phyloP scores from a whole-genome alignment of 2,797 vertebrate species.

The Scyliorhinus canicula region DNA sequence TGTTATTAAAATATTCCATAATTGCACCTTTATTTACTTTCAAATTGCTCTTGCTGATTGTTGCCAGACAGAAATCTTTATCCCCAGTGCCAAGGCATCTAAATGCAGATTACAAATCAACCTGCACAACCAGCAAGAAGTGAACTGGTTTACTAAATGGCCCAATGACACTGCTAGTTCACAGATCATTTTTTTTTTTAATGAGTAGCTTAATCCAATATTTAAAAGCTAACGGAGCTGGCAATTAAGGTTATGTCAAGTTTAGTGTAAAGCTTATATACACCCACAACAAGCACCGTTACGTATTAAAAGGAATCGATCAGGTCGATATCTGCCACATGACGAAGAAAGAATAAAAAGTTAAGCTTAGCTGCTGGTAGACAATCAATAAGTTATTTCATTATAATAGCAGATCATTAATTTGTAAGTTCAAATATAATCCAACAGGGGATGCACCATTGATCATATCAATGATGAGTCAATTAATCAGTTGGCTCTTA shows the following conservation, averaged over 20 bases:
- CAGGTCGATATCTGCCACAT: constrained; percentile 11
- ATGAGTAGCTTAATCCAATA: not conserved
- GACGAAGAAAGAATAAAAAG: not conserved
- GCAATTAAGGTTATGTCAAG: constrained; percentile 9
- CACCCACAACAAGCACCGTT: not conserved
- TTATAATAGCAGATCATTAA: not conserved
- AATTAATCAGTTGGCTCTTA: not conserved
- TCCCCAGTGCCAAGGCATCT: not conserved
- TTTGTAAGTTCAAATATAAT: not conserved
- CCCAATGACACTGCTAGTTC: not conserved
- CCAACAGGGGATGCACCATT: not conserved
- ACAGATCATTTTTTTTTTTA: not conserved
- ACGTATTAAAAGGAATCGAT: not conserved
- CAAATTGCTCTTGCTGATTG: not conserved
- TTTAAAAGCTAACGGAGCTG: not conserved
- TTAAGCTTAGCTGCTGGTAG: not conserved
- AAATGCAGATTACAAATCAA: constrained; percentile 15
- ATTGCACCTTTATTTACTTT: not conserved
- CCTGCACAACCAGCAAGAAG: not conserved
- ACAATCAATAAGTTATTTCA: not conserved
- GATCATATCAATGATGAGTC: not conserved
- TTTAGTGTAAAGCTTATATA: not conserved
- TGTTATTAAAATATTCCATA: not conserved
- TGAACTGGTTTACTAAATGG: not conserved
- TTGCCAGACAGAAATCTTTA: not conserved